Conservation (phyloP, 2,888 invertebrate genomes). For the Lithophane ornitopus region DNA sequence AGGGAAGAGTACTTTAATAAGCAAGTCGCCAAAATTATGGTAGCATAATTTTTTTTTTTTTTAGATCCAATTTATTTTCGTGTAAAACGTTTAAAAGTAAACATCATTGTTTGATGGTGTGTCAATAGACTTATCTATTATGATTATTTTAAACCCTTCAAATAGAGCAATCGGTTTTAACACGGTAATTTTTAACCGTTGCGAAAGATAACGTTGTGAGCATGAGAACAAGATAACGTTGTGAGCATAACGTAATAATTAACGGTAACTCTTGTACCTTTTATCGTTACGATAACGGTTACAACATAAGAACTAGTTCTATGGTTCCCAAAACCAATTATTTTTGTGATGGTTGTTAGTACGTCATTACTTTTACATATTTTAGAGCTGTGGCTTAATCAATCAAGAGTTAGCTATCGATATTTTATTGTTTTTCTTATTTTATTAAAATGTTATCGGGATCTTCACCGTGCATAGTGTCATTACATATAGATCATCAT, state of each 20-base stretch:
- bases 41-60: too few species aligned
- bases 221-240: constrained; percentile 18
- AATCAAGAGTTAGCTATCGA: not conserved
- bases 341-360: not conserved
- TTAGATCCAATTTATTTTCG: too few species aligned
- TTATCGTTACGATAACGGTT: constrained; percentile 8
- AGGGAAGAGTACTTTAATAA: not conserved
- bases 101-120: not conserved
- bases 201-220: constrained; percentile 17
- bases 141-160: not conserved
- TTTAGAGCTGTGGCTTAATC: not conserved
- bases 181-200: constrained; percentile 22
- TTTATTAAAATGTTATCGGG: too few species aligned
- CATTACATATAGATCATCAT: too few species aligned
- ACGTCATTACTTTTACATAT: not conserved
- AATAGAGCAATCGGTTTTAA: constrained; percentile 25
- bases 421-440: not conserved
- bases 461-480: too few species aligned
- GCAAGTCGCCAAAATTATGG: not conserved
- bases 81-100: not conserved
- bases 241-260: constrained; percentile 25
- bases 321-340: not conserved
- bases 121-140: constrained; percentile 18
- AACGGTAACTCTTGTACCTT: constrained; percentile 2
- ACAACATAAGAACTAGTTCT: not conserved